Conservation (phyloP, 2,113 vertebrate genomes). For the Tragelaphus strepsiceros region DNA sequence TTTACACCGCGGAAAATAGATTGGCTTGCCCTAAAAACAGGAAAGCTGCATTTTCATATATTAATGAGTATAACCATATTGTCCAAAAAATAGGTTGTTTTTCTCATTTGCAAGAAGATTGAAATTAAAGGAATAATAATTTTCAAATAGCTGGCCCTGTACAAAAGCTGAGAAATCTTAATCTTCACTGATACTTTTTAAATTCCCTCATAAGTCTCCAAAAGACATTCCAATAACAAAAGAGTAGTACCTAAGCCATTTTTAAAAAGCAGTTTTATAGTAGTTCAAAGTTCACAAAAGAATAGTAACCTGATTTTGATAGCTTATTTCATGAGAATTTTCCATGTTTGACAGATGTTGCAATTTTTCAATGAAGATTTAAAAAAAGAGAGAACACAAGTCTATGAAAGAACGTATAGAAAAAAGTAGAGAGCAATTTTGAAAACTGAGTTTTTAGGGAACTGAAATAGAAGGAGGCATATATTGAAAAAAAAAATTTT, state of each 20-base stretch:
- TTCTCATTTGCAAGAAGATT: background rate
- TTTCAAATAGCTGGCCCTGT: background rate
- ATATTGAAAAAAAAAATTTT: background rate
- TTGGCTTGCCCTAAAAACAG: background rate
- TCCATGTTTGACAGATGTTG: background rate
- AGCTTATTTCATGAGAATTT: background rate
- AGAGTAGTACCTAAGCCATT: background rate
- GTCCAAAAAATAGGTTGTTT: background rate
- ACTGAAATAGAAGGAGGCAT: background rate
- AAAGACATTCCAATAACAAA: background rate
- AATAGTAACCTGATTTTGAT: background rate
- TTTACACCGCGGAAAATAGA: background rate
- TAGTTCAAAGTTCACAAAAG: background rate
- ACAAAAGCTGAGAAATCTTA: constrained; percentile 29
- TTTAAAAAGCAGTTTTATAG: background rate
- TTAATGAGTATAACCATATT: background rate
- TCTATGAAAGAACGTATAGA: background rate
- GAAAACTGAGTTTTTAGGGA: background rate
- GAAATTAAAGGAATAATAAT: constrained; percentile 12
- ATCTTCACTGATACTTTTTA: background rate
- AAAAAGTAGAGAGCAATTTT: background rate
- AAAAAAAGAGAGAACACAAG: background rate
- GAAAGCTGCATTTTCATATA: background rate
- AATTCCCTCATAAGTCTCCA: background rate
- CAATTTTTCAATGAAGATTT: background rate